These are phyloP conservation scores for Diarsia brunnea DNA, from an alignment of 2,888 invertebrate genomes.

Conservation along the genomic window DNA sequence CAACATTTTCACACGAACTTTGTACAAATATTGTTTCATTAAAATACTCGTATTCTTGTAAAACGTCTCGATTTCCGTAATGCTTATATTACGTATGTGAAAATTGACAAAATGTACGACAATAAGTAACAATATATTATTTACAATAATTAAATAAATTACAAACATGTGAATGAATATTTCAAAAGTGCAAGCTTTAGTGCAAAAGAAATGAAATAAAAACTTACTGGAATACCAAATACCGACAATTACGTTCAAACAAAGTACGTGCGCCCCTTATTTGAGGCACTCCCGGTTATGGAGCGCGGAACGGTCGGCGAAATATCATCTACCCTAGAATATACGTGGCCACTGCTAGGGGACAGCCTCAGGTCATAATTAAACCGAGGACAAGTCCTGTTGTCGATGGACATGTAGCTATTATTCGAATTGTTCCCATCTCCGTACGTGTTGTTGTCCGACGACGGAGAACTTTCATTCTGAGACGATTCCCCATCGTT, in stretches of 20 bases:
- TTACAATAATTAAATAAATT: conserved; percentile 74
- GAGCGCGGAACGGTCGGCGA: conserved; percentile 86
- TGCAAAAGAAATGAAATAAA: conserved; percentile 67
- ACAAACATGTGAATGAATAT: conserved; percentile 66
- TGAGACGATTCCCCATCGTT: conserved; percentile 89
- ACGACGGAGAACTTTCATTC: conserved; percentile 91
- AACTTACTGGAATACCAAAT: conserved; percentile 63
- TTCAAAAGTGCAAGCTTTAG: conserved; percentile 72
- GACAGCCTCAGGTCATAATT: conserved; percentile 90
- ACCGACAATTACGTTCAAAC: conserved; percentile 78
- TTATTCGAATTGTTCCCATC: conserved; percentile 92
- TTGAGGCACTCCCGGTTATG: conserved; percentile 79
- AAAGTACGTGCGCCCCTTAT: conserved; percentile 88
- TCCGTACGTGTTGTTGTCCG: conserved; percentile 91
- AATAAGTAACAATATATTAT: conserved; percentile 77
- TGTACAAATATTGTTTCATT: conserved; percentile 85
- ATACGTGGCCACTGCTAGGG: conserved; percentile 89
- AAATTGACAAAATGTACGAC: conserved; percentile 84
- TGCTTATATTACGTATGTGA: conserved; percentile 85
- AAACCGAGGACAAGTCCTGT: conserved; percentile 89
- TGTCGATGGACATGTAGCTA: conserved; percentile 93
- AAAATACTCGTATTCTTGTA: conserved; percentile 73
- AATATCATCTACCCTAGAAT: conserved; percentile 89
- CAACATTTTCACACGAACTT: conserved; percentile 84
- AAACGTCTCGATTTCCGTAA: conserved; percentile 71